Conservation (phyloP, 2,888 invertebrate species). For the Ormyrus nitidulus region DNA sequence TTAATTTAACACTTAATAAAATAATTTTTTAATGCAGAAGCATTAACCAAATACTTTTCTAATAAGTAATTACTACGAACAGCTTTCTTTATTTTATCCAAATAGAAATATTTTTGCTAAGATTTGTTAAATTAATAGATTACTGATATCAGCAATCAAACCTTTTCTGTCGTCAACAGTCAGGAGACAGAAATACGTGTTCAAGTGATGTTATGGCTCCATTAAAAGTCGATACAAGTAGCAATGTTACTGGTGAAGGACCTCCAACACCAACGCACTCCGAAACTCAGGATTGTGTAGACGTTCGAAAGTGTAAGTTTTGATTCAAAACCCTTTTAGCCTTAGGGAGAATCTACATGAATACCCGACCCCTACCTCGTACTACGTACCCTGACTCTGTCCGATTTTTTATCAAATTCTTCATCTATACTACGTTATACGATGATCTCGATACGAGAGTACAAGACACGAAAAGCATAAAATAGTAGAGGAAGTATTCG, state of each 20-base stretch:
- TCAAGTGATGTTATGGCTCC: slow-evolving; percentile 74
- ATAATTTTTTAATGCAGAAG: slow-evolving; percentile 2
- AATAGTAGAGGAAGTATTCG: no score
- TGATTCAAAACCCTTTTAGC: no score
- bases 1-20: background rate
- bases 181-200: slow-evolving; percentile 68
- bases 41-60: no score
- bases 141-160: background rate
- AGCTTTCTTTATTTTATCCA: background rate
- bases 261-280: slow-evolving; percentile 89
- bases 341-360: no score
- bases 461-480: no score
- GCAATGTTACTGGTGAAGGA: slow-evolving; percentile 77
- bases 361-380: no score
- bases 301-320: slow-evolving; percentile 81
- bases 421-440: no score
- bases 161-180: slow-evolving; percentile 60
- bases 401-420: no score
- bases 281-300: slow-evolving; percentile 81
- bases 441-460: no score
- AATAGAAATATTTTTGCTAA: background rate
- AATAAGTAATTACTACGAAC: no score
- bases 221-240: slow-evolving; percentile 78
- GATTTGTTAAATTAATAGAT: background rate
- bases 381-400: no score